Percentiles rank a stretch among this genome's conserved stretches.
Conservation (phyloP, 2,113 vertebrate genomes). For the Typhlomys cinereus region DNA sequence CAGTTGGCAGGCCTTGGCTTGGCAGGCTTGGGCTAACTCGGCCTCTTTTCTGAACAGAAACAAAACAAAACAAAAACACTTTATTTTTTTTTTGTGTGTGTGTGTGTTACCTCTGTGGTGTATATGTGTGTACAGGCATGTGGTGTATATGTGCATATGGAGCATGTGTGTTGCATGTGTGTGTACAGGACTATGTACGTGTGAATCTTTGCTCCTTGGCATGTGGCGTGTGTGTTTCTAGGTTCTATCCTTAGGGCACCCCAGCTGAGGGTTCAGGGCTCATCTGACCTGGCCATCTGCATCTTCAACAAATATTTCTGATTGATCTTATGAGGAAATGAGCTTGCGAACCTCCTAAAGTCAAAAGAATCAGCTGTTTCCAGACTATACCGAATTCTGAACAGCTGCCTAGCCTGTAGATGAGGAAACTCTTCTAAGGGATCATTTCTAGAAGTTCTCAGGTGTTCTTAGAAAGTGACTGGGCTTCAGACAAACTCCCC, state of each 20-base stretch:
- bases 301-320: not conserved
- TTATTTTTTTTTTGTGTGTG: not conserved
- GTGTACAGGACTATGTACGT: not conserved
- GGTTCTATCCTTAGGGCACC: not conserved
- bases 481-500: not conserved
- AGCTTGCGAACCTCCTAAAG: not conserved
- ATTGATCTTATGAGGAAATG: not conserved
- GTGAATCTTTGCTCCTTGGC: not conserved
- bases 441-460: not conserved
- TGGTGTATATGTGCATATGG: not conserved
- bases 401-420: not conserved
- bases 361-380: not conserved
- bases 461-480: not conserved
- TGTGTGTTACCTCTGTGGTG: not conserved
- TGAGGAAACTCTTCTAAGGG: not conserved
- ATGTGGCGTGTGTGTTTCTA: not conserved
- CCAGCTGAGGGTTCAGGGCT: not conserved
- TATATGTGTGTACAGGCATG: not conserved
- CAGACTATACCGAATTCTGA: not conserved
- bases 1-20: not conserved
- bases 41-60: not conserved
- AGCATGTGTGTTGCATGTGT: not conserved
- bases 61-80: too few relatives aligned
- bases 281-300: not conserved
- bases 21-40: not conserved